Evolutionary conservation across 1,140 invertebrate genomes (phyloP).

Genomic region (Hycleus phaleratus): DNA sequence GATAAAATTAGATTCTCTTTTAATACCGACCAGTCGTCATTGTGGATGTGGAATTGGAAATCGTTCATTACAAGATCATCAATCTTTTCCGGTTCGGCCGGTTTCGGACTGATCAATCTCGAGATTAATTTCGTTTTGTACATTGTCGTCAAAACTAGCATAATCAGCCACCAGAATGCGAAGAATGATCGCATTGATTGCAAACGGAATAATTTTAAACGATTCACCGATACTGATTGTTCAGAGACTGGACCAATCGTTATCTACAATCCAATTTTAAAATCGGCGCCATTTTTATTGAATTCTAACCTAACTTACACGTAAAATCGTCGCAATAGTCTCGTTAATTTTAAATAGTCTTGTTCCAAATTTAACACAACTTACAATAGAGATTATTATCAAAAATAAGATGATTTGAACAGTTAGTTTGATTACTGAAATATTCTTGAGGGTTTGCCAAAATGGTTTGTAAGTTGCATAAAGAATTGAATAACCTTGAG

Average conservation of each 20-base stretch:
- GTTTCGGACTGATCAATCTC: conserved; percentile 7
- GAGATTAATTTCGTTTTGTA: conserved; percentile 17
- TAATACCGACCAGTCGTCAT: conserved; percentile 14
- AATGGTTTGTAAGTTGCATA: not conserved
- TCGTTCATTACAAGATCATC: conserved; percentile 7
- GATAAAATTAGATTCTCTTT: conserved; percentile 6
- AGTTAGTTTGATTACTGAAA: not conserved
- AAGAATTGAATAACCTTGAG: conserved; percentile 1
- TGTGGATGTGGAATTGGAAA: conserved; percentile 9
- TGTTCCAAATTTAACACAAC: not conserved
- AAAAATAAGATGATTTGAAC: not conserved
- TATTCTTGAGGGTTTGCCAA: not conserved
- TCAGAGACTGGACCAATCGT: not conserved
- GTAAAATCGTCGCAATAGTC: not conserved
- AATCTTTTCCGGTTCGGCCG: conserved; percentile 1
- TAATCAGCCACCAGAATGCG: conserved; percentile 11
- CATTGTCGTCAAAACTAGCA: conserved; percentile 5
- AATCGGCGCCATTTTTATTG: not conserved
- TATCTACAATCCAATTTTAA: not conserved
- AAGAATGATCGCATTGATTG: not conserved
- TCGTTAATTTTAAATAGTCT: not conserved
- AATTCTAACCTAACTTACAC: not conserved
- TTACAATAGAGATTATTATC: not conserved
- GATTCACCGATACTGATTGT: not conserved
- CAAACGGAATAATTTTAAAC: not conserved